phyloP scores from a whole-genome alignment of 2,113 vertebrate species.

The Antidorcas marsupialis region DNA sequence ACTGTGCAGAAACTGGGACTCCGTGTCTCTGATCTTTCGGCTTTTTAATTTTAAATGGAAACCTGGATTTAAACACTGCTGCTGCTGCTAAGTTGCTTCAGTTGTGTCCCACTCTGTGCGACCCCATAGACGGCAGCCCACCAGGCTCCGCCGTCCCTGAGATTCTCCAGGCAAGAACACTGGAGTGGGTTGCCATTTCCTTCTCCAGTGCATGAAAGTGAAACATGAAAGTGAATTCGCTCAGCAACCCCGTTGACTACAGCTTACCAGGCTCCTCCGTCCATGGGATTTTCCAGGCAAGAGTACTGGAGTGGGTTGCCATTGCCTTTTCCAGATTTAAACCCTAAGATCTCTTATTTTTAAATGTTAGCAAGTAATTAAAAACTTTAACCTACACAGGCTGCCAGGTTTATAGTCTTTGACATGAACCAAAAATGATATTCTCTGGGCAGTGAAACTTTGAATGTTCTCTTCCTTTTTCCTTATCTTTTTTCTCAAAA shows the following conservation, averaged over 20 bases:
- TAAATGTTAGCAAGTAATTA: neutral
- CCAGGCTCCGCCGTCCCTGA: too few relatives aligned
- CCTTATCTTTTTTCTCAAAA: neutral
- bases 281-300: too few relatives aligned
- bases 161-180: too few relatives aligned
- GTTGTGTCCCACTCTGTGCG: fast-evolving
- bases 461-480: neutral
- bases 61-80: neutral
- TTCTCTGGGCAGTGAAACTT: neutral
- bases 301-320: too few relatives aligned
- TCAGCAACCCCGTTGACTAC: too few relatives aligned
- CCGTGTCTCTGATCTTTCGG: neutral
- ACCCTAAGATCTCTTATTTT: neutral
- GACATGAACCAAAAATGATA: neutral
- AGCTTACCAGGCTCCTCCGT: too few relatives aligned
- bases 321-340: neutral
- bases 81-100: too few relatives aligned
- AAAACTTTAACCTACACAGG: neutral
- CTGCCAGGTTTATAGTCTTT: neutral
- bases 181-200: too few relatives aligned
- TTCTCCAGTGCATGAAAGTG: too few relatives aligned
- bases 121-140: too few relatives aligned
- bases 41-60: neutral
- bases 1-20: neutral
- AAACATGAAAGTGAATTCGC: too few relatives aligned